These are phyloP conservation scores for Drosophila miranda DNA, from an alignment of 1,140 invertebrate species.

Conservation along the genomic window DNA sequence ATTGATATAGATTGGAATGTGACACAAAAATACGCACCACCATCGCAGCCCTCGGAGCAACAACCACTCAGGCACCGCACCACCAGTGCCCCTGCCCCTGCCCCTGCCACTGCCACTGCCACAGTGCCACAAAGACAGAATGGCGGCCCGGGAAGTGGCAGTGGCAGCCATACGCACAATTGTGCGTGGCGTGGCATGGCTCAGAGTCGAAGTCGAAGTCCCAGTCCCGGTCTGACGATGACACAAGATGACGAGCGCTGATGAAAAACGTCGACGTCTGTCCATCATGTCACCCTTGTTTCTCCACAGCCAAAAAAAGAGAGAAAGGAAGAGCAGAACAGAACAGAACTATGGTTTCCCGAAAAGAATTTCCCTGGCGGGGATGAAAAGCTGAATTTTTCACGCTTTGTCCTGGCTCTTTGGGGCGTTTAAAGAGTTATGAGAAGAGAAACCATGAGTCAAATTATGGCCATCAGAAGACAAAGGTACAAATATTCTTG, in stretches of 20 bases:
- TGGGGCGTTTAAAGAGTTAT: slow-evolving; percentile 50
- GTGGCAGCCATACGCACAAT: slow-evolving; percentile 49
- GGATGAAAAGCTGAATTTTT: slow-evolving; percentile 74
- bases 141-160: slow-evolving; percentile 44
- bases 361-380: slow-evolving; percentile 51
- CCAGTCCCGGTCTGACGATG: slow-evolving; percentile 57
- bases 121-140: slow-evolving; percentile 28
- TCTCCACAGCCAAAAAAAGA: slow-evolving; percentile 25
- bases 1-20: slow-evolving; percentile 83
- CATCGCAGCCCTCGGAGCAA: slow-evolving; percentile 11
- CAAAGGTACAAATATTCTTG: background rate
- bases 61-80: slow-evolving; percentile 27
- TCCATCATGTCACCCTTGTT: slow-evolving; percentile 78
- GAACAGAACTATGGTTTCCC: slow-evolving; percentile 65
- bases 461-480: background rate
- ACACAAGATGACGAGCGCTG: slow-evolving; percentile 79
- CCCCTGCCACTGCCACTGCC: slow-evolving; percentile 13
- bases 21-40: slow-evolving; percentile 80
- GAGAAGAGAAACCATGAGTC: background rate
- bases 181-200: slow-evolving; percentile 27
- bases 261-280: slow-evolving; percentile 80
- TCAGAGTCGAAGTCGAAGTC: too few species aligned
- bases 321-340: slow-evolving; percentile 26
- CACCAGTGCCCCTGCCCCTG: slow-evolving; percentile 30
- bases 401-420: slow-evolving; percentile 42